These are phyloP conservation scores for Anguilla japonica DNA, from an alignment of 2,113 vertebrate genomes.

Conservation along the genomic window DNA sequence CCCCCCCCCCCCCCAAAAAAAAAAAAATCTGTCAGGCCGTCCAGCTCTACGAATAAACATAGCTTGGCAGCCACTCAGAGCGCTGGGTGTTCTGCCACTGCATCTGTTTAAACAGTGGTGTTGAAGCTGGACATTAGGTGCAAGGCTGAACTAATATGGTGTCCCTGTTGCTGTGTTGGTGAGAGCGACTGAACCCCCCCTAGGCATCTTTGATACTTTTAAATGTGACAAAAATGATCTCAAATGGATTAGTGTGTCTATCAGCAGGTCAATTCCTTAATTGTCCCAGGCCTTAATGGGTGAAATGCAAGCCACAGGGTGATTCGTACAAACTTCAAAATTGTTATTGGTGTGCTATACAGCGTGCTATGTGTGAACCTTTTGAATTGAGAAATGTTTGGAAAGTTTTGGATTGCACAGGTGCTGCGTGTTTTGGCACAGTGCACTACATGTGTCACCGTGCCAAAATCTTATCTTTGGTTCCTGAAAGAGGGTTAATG, in stretches of 20 bases:
- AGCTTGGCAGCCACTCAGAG: conserved; percentile 2
- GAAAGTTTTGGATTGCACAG: too few relatives aligned
- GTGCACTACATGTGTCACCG: background rate
- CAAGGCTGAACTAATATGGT: conserved; percentile 3
- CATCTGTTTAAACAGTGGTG: background rate
- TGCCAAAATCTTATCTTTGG: background rate
- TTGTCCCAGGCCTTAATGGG: background rate
- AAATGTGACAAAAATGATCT: background rate
- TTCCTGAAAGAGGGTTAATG: background rate
- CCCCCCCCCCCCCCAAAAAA: background rate
- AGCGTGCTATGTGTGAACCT: too few relatives aligned
- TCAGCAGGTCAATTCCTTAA: background rate
- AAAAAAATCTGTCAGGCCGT: background rate
- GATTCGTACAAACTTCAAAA: background rate
- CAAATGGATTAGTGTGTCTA: background rate
- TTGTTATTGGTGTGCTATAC: background rate
- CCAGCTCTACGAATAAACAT: conserved; percentile 8
- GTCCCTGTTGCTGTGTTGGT: background rate
- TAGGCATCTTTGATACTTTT: background rate
- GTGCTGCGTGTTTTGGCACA: background rate
- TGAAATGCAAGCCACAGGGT: background rate
- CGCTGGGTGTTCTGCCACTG: background rate
- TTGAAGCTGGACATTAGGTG: background rate
- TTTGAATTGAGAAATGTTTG: background rate
- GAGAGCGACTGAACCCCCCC: background rate